These are phyloP conservation scores for Himalopsyche kuldschensis DNA, from an alignment of 2,888 invertebrate species.

Conservation along the genomic window DNA sequence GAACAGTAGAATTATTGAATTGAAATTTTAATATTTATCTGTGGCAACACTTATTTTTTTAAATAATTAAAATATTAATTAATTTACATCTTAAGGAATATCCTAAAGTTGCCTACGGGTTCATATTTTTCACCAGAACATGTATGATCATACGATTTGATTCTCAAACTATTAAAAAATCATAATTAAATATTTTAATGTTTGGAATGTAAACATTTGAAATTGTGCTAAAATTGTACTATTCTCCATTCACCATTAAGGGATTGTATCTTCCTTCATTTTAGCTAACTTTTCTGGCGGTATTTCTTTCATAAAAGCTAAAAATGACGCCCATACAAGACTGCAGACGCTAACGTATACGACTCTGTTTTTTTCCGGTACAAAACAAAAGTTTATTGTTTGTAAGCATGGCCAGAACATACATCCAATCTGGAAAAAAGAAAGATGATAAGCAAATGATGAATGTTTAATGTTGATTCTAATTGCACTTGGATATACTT, in stretches of 20 bases:
- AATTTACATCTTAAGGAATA: too few species aligned
- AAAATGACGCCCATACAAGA: conserved; percentile 74
- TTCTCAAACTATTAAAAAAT: too few species aligned
- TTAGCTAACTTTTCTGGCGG: conserved; percentile 13
- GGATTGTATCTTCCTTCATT: neutral
- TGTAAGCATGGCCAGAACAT: conserved; percentile 73
- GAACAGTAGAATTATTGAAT: too few species aligned
- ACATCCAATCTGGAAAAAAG: conserved; percentile 61
- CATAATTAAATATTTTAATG: neutral
- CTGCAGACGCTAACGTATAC: conserved; percentile 73
- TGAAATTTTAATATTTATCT: too few species aligned
- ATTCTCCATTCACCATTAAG: neutral
- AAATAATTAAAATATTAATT: too few species aligned
- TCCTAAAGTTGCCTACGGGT: too few species aligned
- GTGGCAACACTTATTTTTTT: too few species aligned
- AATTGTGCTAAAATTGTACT: neutral
- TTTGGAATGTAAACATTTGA: conserved; percentile 3
- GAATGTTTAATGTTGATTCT: neutral
- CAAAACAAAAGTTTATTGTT: conserved; percentile 70
- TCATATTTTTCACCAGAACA: too few species aligned
- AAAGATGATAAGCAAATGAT: neutral
- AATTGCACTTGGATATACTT: neutral
- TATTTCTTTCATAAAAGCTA: conserved; percentile 75
- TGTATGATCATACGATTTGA: too few species aligned
- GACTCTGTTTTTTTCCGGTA: conserved; percentile 73